Base-by-base conservation (phyloP, 2,113 vertebrate genomes). In the Coturnix japonica region DNA sequence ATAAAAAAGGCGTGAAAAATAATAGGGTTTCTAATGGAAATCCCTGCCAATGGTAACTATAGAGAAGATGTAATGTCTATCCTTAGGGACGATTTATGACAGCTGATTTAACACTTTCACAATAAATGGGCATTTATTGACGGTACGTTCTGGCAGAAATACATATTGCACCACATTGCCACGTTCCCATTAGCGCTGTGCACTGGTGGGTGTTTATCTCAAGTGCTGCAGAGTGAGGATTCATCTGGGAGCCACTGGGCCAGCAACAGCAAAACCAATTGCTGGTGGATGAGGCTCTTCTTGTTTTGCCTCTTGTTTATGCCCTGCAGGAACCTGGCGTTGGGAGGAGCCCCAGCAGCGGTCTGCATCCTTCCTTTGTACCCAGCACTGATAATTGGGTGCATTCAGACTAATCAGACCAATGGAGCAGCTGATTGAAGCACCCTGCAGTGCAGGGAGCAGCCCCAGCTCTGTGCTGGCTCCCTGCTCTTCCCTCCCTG, bases 61-160 rank as follows among this genome's bases (percentile, higher is more conserved):
- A 43, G 85, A 76, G 79, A 43, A 85, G 85, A 71, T 84, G 72
- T 59, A 94, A 73, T 78, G 85, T 31, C 82, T 78, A 5, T 85
- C 93, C 75, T 83, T 44, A 54, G 94, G 81, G 93, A 94, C 1
- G 0, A 74, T 87, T 93, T 83, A 70, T 91, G 93, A 78, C 75
- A 87, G 88, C 1, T 90, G 93, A 94, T 95, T 93, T 89, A 94
- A 87, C 86, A 54, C 79, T 91, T 85, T 56, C 81, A 46, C 78
- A 82, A 81, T 61, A 94, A 93, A 85, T 71, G 51, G 91, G 59
- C 91, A 80, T 93, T 95, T 96, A 90, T 47, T 90, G 94, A 85
- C 74, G 81, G 85, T 65, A 89, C 86, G 87, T 90, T 69, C 85
- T 84, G 77, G 63, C 72, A 90, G 87, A 81, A 84, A 65, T 63